Conservation (phyloP, 2,113 vertebrate genomes). For the Girardinichthys multiradiatus region DNA sequence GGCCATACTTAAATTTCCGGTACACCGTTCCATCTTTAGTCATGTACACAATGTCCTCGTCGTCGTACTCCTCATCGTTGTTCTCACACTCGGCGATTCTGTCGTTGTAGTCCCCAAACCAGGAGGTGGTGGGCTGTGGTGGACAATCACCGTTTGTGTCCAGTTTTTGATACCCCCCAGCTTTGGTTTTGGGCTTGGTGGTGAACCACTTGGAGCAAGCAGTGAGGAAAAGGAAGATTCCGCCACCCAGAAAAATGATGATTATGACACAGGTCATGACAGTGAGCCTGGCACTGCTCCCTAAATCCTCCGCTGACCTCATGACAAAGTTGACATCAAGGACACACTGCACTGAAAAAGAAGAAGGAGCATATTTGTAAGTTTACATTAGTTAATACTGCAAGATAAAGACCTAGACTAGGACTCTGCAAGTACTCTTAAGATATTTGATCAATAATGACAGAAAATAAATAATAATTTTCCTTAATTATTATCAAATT, state of each 20-base stretch:
- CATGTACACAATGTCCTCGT: constrained; percentile 95
- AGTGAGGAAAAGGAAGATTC: constrained; percentile 80
- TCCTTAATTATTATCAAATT: too few species aligned
- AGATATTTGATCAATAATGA: too few species aligned
- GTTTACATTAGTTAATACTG: background rate
- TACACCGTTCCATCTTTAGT: constrained; percentile 91
- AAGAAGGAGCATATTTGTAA: constrained; percentile 4
- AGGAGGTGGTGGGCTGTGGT: constrained; percentile 56
- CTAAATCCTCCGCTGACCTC: background rate
- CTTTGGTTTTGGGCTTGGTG: constrained; percentile 45
- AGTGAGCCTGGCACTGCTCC: constrained; percentile 62
- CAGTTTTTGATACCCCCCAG: constrained; percentile 84
- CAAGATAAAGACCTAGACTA: too few species aligned
- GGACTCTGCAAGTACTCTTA: too few species aligned
- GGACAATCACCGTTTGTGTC: constrained; percentile 48
- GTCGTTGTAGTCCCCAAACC: constrained; percentile 84
- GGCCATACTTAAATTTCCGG: constrained; percentile 89
- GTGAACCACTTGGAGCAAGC: constrained; percentile 49
- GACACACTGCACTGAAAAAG: constrained; percentile 83
- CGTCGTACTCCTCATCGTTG: constrained; percentile 79
- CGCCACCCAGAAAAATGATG: constrained; percentile 74
- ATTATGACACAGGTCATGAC: constrained; percentile 76
- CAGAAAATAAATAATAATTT: too few species aligned
- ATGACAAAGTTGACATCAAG: constrained; percentile 67
- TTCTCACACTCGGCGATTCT: constrained; percentile 68